A percentile compares a stretch with the other conserved stretches of the same genome.
These are phyloP conservation scores for Hemibagrus guttatus DNA, from an alignment of 2,797 vertebrate genomes.

Conservation along the genomic window DNA sequence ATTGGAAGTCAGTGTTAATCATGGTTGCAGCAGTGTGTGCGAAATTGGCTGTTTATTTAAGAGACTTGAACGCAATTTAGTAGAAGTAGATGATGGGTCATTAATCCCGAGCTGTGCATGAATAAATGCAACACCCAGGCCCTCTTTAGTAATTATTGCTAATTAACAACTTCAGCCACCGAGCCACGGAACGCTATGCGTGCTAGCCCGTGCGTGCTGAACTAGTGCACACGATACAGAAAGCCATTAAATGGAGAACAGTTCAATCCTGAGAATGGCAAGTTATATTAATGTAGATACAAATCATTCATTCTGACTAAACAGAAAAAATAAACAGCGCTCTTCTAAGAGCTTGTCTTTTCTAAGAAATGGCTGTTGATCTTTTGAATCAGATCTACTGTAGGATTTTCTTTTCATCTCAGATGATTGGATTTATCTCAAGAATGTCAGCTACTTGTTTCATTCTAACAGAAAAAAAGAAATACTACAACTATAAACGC, in stretches of 20 bases:
- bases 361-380: slow-evolving; percentile 12
- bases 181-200: slow-evolving; percentile 41
- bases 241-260: slow-evolving; percentile 42
- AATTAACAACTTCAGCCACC: slow-evolving; percentile 59
- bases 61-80: slow-evolving; percentile 41
- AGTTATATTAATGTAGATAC: slow-evolving; percentile 31
- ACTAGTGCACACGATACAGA: slow-evolving; percentile 21
- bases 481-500: slow-evolving; percentile 14
- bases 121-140: slow-evolving; percentile 55
- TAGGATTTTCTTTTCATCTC: slow-evolving; percentile 39
- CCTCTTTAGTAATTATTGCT: slow-evolving; percentile 60
- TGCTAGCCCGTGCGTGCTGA: background rate
- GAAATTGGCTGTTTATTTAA: slow-evolving; percentile 51
- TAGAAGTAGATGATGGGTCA: slow-evolving; percentile 54
- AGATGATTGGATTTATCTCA: slow-evolving; percentile 45
- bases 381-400: slow-evolving; percentile 36
- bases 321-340: background rate
- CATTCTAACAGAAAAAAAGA: background rate
- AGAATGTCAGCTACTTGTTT: background rate
- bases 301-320: background rate
- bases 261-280: slow-evolving; percentile 52
- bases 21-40: slow-evolving; percentile 36
- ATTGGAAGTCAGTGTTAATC: slow-evolving; percentile 55
- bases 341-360: slow-evolving; percentile 37
- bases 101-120: slow-evolving; percentile 60